Base-by-base conservation (phyloP, 2,113 vertebrate species). In the Trachemys scripta region DNA sequence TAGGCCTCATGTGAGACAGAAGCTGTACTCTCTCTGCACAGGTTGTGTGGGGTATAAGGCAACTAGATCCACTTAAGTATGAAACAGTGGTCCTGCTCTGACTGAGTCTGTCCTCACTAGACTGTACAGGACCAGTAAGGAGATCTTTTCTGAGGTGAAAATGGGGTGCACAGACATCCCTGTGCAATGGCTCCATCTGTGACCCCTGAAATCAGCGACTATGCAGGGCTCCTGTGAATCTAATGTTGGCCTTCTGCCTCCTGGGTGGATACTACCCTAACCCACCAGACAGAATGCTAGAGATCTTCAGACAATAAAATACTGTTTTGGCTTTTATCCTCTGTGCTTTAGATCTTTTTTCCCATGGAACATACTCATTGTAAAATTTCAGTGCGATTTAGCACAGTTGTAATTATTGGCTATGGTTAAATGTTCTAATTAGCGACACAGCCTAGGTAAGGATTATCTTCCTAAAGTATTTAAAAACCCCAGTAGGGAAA, bases 311-410 rank as follows among this genome's bases (percentile, higher is more conserved):
- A 3, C 69, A 50, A 47, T 81, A 65, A 49, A 80, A 91, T 38
- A 29, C 38, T 10, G 7, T 42, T 9, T 47, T 88, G 72, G 51
- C 59, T 88, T 88, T 53, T 57, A 54, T 84, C 92, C 35, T 27
- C 89, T 88, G 12, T 79, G 0, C 38, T 90, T 79, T 56, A 14
- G 35, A 19, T 50, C 35, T 92, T 85, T 5, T n/a, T 85, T 87
- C 19, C 45, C 0, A 0, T 65, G 59, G 35, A 53, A 79, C 3
- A 0, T 29, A 17, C 83, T 0, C 57, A 54, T 47, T 86, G 10
- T 42, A 80, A 47, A 80, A 88, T 69, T 85, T 13, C 42, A 54
- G 47, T 88, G 87, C 7, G 31, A 0, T 95, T 95, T 76, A 57
- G 49, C 17, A 29, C 0, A 0, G 14, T 20, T 75, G 20, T 84